Base-by-base conservation (phyloP, 2,888 invertebrate species). In the Cheilosia variabilis region DNA sequence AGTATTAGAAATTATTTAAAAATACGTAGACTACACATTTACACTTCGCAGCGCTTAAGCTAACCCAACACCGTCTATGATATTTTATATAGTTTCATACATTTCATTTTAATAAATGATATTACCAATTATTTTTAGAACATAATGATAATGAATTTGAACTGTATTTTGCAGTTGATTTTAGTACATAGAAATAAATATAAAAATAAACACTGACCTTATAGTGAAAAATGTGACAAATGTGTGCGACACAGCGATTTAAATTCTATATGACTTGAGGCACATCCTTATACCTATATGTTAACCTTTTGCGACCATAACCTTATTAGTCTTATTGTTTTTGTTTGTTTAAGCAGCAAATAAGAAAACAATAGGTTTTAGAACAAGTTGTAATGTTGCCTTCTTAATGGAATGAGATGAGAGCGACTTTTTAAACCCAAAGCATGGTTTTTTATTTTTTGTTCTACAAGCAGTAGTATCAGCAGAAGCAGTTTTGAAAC, bases 351-450 rank as follows among this genome's bases (percentile, higher is more conserved):
- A 95, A 92, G 95, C 95, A 92, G 95, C 95, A 94, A 94, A 95
- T 93, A 95, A 94, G 95, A 95, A 95, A 94, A 95, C 95, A 94
- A 95, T 95, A 93, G 95, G 95, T 94, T 95, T 94, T 93, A 95
- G 93, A 93, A 95, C 94, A 93, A 95, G 94, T 94, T 95, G 95
- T 93, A 95, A 94, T 93, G 95, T 95, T 93, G 94, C 95, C 95
- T 95, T 95, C 94, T 95, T 95, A 94, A 95, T 94, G 93, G 94
- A 94, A 83, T 94, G 87, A 83, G 80, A 65, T 80, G 88, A 79
- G 53, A 88, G 72, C 63, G 86, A 79, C 69, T 79, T 81, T 86
- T 77, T 66, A 76, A 87, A 87, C 87, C 88, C 88, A 83, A 89
- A 89, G 88, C 89, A 88, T 86, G 87, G 83, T 84, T 87, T 88